Conservation (phyloP, 2,888 invertebrate species). For the Lapara coniferarum region DNA sequence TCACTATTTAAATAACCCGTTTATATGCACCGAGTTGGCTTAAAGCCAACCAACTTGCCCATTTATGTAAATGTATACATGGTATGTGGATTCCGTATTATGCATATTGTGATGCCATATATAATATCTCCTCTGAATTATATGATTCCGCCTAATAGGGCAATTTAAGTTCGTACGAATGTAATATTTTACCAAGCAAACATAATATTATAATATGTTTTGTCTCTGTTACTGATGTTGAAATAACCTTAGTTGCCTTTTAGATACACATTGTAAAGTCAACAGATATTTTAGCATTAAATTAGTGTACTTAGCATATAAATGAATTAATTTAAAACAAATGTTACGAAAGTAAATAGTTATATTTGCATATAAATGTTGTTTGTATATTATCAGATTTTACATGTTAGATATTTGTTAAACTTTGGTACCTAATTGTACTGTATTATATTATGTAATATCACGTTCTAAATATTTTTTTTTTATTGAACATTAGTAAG, state of each 20-base stretch:
- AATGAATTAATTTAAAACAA: constrained; percentile 1
- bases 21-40: constrained; percentile 44
- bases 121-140: background rate
- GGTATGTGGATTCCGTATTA: constrained; percentile 23
- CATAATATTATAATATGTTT: no score
- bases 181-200: background rate
- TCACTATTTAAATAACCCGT: constrained; percentile 46
- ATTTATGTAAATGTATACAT: constrained; percentile 29
- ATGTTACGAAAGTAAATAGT: background rate
- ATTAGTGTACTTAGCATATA: background rate
- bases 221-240: background rate
- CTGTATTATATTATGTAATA: no score
- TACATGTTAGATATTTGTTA: no score
- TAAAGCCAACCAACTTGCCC: constrained; percentile 39
- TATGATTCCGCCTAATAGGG: background rate
- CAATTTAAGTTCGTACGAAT: background rate
- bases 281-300: background rate
- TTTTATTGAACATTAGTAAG: no score
- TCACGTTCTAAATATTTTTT: no score
- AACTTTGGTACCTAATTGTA: no score
- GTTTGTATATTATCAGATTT: no score
- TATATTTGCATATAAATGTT: no score
- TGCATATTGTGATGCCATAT: constrained; percentile 5
- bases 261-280: constrained; percentile 1
- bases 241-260: background rate